Evolutionary conservation across 2,113 vertebrate genomes (phyloP).

Genomic region (Paralichthys olivaceus): DNA sequence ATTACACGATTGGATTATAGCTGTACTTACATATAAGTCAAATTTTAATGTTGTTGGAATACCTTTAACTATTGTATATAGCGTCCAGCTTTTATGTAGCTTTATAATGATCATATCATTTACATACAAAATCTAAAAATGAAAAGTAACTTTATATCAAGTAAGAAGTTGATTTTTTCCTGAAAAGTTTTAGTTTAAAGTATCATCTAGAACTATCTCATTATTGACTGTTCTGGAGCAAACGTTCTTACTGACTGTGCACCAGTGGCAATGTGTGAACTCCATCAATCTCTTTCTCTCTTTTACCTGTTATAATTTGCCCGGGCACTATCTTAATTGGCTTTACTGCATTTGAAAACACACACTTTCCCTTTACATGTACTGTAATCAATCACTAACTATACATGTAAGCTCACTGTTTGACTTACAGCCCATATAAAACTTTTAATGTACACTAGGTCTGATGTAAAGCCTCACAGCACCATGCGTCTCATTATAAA

Average conservation of each 20-base stretch:
- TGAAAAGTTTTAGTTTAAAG: too few species aligned
- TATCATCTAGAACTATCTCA: too few species aligned
- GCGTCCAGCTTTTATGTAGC: neutral
- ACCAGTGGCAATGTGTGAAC: too few species aligned
- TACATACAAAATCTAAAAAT: neutral
- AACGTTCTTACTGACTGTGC: too few species aligned
- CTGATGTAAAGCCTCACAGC: slow-evolving; percentile 10
- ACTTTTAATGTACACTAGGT: slow-evolving; percentile 16
- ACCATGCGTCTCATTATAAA: slow-evolving; percentile 41
- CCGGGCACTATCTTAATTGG: neutral
- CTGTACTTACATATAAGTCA: too few species aligned
- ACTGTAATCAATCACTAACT: neutral
- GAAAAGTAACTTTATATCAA: neutral
- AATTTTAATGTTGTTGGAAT: too few species aligned
- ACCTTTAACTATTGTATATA: too few species aligned
- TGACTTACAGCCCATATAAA: slow-evolving; percentile 10
- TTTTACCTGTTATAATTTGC: neutral
- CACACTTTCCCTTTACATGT: neutral
- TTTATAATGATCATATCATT: neutral
- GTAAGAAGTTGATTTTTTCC: too few species aligned
- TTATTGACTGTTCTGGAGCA: too few species aligned
- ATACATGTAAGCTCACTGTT: neutral
- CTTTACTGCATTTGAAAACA: neutral
- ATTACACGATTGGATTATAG: too few species aligned
- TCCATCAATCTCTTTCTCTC: neutral